phyloP scores from a whole-genome alignment of 2,797 vertebrate genomes.

The Lutjanus argentimaculatus region DNA sequence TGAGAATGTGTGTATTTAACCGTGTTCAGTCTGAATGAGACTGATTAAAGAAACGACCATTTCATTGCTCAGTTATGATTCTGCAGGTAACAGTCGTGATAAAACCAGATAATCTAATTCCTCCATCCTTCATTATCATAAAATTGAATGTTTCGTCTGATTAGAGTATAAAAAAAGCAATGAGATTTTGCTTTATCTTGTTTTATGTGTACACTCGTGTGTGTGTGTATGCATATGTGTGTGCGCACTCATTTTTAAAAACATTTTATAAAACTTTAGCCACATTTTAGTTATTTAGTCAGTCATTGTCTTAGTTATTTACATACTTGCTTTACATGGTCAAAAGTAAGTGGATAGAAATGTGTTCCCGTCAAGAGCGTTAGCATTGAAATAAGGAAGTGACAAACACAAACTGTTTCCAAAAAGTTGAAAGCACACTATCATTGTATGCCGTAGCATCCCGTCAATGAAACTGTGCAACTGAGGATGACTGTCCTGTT shows the following conservation, averaged over 20 bases:
- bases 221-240: background rate
- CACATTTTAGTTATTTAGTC: background rate
- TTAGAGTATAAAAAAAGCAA: background rate
- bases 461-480: background rate
- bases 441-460: background rate
- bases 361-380: background rate
- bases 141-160: conserved; percentile 16
- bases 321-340: background rate
- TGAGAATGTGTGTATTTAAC: background rate
- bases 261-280: background rate
- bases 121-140: conserved; percentile 11
- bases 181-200: background rate
- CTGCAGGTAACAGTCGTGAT: conserved; percentile 1
- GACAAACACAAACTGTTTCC: background rate
- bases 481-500: too few species aligned
- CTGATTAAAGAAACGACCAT: background rate
- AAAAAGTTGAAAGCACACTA: background rate
- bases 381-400: background rate
- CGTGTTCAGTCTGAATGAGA: background rate
- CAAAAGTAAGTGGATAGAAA: background rate
- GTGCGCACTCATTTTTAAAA: background rate
- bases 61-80: background rate
- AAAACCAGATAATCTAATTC: conserved; percentile 8
- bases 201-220: background rate
- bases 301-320: background rate